Base-by-base conservation (phyloP, 1,140 invertebrate genomes). In the Coptotermes formosanus region DNA sequence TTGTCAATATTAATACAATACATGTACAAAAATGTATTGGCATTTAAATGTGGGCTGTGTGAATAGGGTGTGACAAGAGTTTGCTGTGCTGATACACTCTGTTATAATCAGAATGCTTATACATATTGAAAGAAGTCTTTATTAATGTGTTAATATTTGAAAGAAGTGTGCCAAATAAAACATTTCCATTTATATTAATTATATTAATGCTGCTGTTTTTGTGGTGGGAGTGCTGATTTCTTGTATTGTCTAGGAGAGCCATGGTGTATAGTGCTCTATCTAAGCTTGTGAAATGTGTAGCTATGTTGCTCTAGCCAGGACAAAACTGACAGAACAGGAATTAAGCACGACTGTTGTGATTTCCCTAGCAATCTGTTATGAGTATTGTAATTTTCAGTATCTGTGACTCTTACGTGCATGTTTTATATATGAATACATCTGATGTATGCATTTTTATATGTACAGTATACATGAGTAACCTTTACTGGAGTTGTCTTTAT, bases 351-450 rank as follows among this genome's bases (percentile, higher is more conserved):
- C 4, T 75, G n/a, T 75, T 75, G 64, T 75, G n/a, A 30, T 75
- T 75, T 75, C 30, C 64, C 25, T 75, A 75, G 14, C 9, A n/a
- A 30, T 75, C n/a, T 75, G n/a, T 25, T 75, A 30, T 9, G 14
- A 75, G n/a, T 75, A 30, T n/a, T 75, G 64, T 75, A 75, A 75
- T 30, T 75, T 19, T 75, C n/a, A 75, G 7, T 11, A 75, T 30
- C n/a, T 75, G 64, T 75, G n/a, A 38, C 38, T 38, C n/a, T 25
- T 75, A 75, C n/a, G 4, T 30, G n/a, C 64, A 75, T 75, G 64
- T 75, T 75, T 75, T 75, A 75, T n/a, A 75, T 30, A 75, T 75
- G n/a, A 75, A 75, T 75, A 75, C n/a, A 75, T 75, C 25, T 75
- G 19, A 75, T 75, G 64, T 75, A n/a, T 75, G 4, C 64, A n/a